Evolutionary conservation across 2,888 invertebrate species (phyloP), one percentile per base, ranked within the genome.

Genomic region (Luffia ferchaultella): DNA sequence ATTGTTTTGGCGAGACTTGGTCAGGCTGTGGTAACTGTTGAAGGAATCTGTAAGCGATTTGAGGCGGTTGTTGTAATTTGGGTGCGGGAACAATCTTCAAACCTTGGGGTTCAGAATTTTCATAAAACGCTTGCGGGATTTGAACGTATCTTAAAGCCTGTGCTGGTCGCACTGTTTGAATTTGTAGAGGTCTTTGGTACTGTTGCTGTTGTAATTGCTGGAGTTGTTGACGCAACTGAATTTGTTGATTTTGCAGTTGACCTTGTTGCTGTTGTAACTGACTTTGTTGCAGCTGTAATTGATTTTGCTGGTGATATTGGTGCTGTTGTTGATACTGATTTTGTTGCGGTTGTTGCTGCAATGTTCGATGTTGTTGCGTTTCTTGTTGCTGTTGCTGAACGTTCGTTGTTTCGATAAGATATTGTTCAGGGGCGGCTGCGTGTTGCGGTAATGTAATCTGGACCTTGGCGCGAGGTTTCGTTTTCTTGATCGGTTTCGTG

Each of bases 351-450:
- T 7, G 3, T 30, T 30, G 30, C 12, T 30, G 30, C 12, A 30
- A 12, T 12, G 5, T 30, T 41, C 46, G 46, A 9, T 20, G 40
- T n/a, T 48, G 50, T 41, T 46, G 19, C 54, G 30, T 30, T 30
- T 30, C 5, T 18, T 64, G 69, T 53, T 72, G 76, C 52, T 71
- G 72, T 54, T 79, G 79, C 1, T 18, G 46, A 5, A 82, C 70
- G 50, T 83, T 83, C 0, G 85, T 84, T 0, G 85, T 85, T 60
- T 85, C 85, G 18, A 85, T 85, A 18, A 84, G 58, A 55, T 84
- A 85, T 55, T 85, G 85, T 51, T 85, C 83, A 20, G 85, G 85
- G 19, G 78, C 77, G 9, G 68, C 56, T 12, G 76, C 60, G 1
- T 73, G 56, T 54, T 73, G 76, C 16, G 73, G 65, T 19, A 70